Percentiles rank a stretch among this genome's conserved stretches.
Evolutionary conservation across 2,888 invertebrate species (phyloP).

Genomic region (Lycophotia porphyrea): DNA sequence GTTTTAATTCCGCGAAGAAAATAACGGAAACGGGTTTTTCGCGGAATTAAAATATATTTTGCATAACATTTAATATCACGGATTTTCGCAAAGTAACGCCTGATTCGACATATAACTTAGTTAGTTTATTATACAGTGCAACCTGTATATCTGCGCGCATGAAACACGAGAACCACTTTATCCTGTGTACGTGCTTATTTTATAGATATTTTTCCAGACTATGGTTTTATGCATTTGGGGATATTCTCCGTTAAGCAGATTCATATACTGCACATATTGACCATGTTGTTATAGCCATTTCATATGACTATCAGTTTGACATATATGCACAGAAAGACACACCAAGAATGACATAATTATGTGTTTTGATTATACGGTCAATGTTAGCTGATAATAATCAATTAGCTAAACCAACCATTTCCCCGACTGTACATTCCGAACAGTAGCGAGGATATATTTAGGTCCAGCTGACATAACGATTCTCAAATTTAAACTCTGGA

Average conservation of each 20-base stretch:
- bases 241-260: neutral
- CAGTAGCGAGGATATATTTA: neutral
- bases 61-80: neutral
- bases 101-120: neutral
- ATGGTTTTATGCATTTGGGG: neutral
- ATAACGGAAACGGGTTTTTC: neutral
- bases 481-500: neutral
- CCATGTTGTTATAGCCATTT: neutral
- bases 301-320: too few species aligned
- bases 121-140: neutral
- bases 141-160: neutral
- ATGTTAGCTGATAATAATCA: neutral
- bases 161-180: neutral
- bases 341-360: too few species aligned
- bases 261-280: neutral
- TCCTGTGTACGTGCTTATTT: neutral
- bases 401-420: neutral
- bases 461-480: neutral
- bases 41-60: neutral
- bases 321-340: too few species aligned
- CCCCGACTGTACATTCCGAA: neutral
- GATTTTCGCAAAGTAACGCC: neutral
- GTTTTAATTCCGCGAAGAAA: too few species aligned
- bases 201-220: neutral
- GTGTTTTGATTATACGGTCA: neutral